Percentiles rank a stretch among this genome's conserved stretches.
These are phyloP conservation scores for Oncorhynchus nerka DNA, from an alignment of 2,113 vertebrate species.

Conservation along the genomic window DNA sequence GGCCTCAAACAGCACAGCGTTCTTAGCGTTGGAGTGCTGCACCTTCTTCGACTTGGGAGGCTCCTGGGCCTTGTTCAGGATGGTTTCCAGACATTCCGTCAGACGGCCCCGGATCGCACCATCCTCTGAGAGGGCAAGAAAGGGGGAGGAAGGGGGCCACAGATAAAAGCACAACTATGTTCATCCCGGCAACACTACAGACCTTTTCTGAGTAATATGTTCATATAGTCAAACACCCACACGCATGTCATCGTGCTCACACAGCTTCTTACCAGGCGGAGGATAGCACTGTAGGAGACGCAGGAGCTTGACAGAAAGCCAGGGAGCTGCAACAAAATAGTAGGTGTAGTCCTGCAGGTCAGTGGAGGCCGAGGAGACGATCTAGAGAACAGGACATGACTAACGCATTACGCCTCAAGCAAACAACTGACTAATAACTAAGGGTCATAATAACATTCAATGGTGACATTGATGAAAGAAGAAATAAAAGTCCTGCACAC, in stretches of 20 bases:
- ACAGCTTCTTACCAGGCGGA: conserved; percentile 60
- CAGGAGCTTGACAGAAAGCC: conserved; percentile 90
- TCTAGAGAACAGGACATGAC: conserved; percentile 75
- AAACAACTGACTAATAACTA: background rate
- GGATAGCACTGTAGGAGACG: conserved; percentile 89
- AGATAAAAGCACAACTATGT: background rate
- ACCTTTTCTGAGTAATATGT: background rate
- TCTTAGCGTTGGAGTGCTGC: conserved; percentile 93
- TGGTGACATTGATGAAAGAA: background rate
- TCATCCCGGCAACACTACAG: background rate
- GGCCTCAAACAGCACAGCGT: conserved; percentile 89
- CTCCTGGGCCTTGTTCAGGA: conserved; percentile 93
- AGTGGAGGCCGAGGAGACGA: conserved; percentile 90
- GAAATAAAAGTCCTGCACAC: background rate
- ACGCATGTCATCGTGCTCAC: too few species aligned
- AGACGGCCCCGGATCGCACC: conserved; percentile 89
- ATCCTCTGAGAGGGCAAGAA: conserved; percentile 69
- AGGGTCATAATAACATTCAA: background rate
- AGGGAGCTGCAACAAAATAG: conserved; percentile 89
- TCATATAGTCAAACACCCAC: background rate
- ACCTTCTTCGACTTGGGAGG: conserved; percentile 95
- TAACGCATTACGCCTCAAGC: conserved; percentile 70
- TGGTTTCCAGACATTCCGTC: conserved; percentile 89
- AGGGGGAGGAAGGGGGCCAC: background rate
- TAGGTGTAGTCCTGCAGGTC: conserved; percentile 92